Evolutionary conservation across 2,113 vertebrate species (phyloP).

Genomic region (Acanthisitta chloris): DNA sequence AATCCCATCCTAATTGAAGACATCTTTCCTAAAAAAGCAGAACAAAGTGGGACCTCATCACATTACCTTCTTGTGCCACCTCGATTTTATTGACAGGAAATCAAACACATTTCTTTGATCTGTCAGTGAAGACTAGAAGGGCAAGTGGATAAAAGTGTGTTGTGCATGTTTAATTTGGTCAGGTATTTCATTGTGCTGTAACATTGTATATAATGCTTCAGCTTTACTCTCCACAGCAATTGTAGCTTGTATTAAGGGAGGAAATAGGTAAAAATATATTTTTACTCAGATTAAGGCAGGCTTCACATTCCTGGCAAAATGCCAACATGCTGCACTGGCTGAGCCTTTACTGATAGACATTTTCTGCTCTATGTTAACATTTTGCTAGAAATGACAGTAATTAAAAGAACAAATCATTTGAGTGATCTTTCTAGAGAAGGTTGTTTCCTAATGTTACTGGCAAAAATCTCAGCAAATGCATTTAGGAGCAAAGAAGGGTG

Average conservation of each 20-base stretch:
- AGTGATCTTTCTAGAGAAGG: neutral
- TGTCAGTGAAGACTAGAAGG: neutral
- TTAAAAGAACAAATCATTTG: conserved; percentile 22
- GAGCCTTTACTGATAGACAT: neutral
- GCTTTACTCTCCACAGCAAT: neutral
- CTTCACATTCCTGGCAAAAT: neutral
- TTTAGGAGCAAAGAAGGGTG: neutral
- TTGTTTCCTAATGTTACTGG: neutral
- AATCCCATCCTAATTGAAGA: neutral
- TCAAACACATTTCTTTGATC: neutral
- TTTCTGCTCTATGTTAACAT: neutral
- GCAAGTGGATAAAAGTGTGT: neutral
- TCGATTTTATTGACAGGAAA: neutral
- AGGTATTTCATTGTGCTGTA: neutral
- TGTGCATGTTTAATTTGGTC: neutral
- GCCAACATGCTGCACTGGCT: neutral
- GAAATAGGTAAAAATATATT: neutral
- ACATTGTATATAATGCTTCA: neutral
- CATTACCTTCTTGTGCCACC: neutral
- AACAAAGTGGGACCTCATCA: neutral
- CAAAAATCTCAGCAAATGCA: neutral
- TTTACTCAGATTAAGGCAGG: neutral
- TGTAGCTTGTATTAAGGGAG: neutral
- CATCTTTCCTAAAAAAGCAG: neutral
- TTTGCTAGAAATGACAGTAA: neutral